A percentile compares a stretch with the other conserved stretches of the same genome.
Evolutionary conservation across 1,140 invertebrate species (phyloP).

Genomic region (Diprion similis): DNA sequence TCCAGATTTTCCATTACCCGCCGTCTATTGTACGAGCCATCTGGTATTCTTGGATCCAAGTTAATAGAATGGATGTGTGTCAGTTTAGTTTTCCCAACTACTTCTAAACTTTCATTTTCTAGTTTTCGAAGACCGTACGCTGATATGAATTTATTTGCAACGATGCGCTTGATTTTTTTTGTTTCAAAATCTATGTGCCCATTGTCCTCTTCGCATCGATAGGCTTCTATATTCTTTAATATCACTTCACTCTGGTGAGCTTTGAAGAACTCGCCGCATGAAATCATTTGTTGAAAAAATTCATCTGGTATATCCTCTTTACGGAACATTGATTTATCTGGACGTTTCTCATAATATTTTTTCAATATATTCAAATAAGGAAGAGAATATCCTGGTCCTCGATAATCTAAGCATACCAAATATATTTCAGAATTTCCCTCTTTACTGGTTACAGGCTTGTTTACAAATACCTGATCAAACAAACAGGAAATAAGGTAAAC

Average conservation of each 20-base stretch:
- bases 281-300: constrained; percentile 74
- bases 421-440: constrained; percentile 95
- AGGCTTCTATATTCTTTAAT: constrained; percentile 68
- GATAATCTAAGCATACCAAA: constrained; percentile 77
- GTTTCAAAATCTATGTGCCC: constrained; percentile 17
- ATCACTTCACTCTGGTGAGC: constrained; percentile 71
- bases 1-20: constrained; percentile 32
- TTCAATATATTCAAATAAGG: constrained; percentile 60
- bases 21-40: constrained; percentile 51
- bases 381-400: constrained; percentile 55
- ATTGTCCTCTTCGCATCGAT: constrained; percentile 40
- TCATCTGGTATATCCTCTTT: constrained; percentile 66
- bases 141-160: constrained; percentile 40
- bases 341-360: constrained; percentile 58
- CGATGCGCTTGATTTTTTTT: constrained; percentile 33
- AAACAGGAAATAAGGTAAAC: constrained; percentile 81
- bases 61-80: constrained; percentile 14
- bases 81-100: constrained; percentile 38
- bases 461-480: constrained; percentile 77
- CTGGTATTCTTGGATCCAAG: constrained; percentile 19
- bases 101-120: constrained; percentile 26
- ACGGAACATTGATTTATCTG: constrained; percentile 65
- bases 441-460: constrained; percentile 91
- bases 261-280: constrained; percentile 71
- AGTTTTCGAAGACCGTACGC: constrained; percentile 39